Evolutionary conservation across 1,140 invertebrate species (phyloP).

Genomic region (Hylyphantes graminicola): DNA sequence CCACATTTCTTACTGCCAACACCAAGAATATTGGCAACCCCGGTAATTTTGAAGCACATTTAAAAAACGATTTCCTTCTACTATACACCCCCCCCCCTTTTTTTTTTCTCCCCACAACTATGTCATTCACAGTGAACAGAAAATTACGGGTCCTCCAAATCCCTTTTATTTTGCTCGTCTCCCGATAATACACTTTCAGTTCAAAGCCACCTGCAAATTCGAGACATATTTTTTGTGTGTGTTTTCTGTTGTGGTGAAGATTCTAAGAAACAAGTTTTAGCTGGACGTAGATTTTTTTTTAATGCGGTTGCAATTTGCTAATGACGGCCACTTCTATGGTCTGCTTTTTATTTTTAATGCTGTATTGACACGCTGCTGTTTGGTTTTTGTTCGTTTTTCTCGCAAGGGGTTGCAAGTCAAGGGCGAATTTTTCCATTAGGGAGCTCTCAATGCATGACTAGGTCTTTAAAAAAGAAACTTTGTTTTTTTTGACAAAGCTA

Average conservation of each 20-base stretch:
- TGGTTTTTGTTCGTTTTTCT: no score
- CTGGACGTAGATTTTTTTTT: not conserved
- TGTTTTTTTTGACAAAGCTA: no score
- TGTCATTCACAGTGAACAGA: slow-evolving; percentile 25
- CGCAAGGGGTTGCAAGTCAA: no score
- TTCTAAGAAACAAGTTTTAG: not conserved
- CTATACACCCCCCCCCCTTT: not conserved
- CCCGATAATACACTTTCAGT: not conserved
- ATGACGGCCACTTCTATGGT: not conserved
- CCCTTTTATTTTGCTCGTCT: not conserved
- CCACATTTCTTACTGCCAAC: no score
- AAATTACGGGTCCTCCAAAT: slow-evolving; percentile 22
- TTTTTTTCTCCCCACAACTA: not conserved
- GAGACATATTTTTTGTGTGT: not conserved
- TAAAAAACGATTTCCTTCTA: not conserved
- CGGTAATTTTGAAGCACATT: not conserved
- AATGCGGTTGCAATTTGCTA: not conserved
- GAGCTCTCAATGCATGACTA: no score
- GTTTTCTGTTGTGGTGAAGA: not conserved
- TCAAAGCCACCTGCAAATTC: not conserved
- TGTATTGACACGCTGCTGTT: not conserved
- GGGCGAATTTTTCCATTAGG: no score
- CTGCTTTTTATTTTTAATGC: not conserved
- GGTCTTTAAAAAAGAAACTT: no score
- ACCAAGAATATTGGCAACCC: not conserved